A percentile compares a stretch with the other conserved stretches of the same genome.
Conservation (phyloP, 2,888 invertebrate genomes). For the Meloe dianella region DNA sequence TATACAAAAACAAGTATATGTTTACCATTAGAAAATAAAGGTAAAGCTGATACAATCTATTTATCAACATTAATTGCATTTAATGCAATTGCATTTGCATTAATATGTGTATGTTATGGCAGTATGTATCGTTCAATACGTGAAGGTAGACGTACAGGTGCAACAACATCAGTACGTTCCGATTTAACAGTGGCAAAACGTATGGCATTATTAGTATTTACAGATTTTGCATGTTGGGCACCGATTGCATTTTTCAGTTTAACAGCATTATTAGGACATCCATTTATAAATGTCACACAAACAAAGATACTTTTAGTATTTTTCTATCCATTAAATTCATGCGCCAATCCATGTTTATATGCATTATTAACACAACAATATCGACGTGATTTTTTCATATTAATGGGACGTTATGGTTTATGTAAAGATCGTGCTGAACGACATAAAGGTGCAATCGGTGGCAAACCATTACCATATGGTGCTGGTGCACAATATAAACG, state of each 20-base stretch:
- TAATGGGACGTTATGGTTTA: slow-evolving; percentile 61
- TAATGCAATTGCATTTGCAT: slow-evolving; percentile 68
- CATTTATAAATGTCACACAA: slow-evolving; percentile 65
- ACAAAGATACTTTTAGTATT: slow-evolving; percentile 68
- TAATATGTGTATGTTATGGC: slow-evolving; percentile 69
- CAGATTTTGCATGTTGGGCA: slow-evolving; percentile 68
- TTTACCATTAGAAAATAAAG: slow-evolving; percentile 67
- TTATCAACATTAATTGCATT: slow-evolving; percentile 64
- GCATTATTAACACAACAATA: slow-evolving; percentile 72
- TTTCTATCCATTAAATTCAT: slow-evolving; percentile 73
- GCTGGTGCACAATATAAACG: slow-evolving; percentile 53
- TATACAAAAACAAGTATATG: slow-evolving; percentile 73
- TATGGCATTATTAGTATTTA: slow-evolving; percentile 72
- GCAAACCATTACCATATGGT: slow-evolving; percentile 55
- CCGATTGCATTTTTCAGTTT: slow-evolving; percentile 72
- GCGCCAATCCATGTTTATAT: slow-evolving; percentile 73
- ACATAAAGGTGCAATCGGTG: slow-evolving; percentile 60
- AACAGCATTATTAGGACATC: slow-evolving; percentile 68
- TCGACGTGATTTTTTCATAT: slow-evolving; percentile 64
- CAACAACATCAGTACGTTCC: slow-evolving; percentile 58
- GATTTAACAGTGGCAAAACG: slow-evolving; percentile 67
- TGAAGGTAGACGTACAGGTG: slow-evolving; percentile 63
- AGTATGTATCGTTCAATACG: slow-evolving; percentile 68
- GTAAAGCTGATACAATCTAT: slow-evolving; percentile 63
- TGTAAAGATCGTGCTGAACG: slow-evolving; percentile 59